Conservation (phyloP, 2,113 vertebrate species). For the Alaudala cheleensis region DNA sequence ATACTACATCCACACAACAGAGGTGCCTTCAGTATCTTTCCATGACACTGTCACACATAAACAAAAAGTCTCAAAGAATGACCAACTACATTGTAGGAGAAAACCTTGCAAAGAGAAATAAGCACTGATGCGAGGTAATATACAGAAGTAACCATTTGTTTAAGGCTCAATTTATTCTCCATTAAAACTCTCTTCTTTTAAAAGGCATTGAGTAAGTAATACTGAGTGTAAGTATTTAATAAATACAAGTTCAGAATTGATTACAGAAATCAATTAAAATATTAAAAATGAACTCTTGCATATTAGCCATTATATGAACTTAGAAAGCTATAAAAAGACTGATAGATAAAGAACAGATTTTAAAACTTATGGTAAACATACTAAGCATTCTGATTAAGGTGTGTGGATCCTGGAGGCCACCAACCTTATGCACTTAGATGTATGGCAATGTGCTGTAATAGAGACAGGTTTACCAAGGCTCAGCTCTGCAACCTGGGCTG, state of each 20-base stretch:
- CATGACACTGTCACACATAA: conserved; percentile 79
- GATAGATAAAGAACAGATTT: conserved; percentile 78
- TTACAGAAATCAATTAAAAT: conserved; percentile 83
- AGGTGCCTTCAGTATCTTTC: conserved; percentile 66
- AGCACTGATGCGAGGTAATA: conserved; percentile 83
- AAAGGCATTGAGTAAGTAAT: conserved; percentile 88
- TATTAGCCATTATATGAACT: conserved; percentile 83
- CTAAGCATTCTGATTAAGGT: conserved; percentile 78
- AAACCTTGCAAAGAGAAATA: conserved; percentile 76
- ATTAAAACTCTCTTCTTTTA: conserved; percentile 82
- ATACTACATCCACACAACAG: conserved; percentile 62
- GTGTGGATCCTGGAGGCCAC: conserved; percentile 72
- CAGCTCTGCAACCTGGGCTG: conserved; percentile 85
- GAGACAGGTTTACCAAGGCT: conserved; percentile 84
- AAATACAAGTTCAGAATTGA: conserved; percentile 84
- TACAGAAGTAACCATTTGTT: conserved; percentile 84
- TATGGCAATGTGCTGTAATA: conserved; percentile 83
- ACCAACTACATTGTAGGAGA: conserved; percentile 70
- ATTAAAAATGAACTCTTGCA: conserved; percentile 82
- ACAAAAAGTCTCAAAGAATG: conserved; percentile 73
- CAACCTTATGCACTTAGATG: conserved; percentile 75
- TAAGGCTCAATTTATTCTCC: conserved; percentile 87
- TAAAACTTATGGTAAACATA: conserved; percentile 81
- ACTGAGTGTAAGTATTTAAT: conserved; percentile 88
- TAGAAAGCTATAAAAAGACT: conserved; percentile 82